Base-by-base conservation (phyloP, 2,888 invertebrate genomes). In the Hirtodrosophila cameraria region DNA sequence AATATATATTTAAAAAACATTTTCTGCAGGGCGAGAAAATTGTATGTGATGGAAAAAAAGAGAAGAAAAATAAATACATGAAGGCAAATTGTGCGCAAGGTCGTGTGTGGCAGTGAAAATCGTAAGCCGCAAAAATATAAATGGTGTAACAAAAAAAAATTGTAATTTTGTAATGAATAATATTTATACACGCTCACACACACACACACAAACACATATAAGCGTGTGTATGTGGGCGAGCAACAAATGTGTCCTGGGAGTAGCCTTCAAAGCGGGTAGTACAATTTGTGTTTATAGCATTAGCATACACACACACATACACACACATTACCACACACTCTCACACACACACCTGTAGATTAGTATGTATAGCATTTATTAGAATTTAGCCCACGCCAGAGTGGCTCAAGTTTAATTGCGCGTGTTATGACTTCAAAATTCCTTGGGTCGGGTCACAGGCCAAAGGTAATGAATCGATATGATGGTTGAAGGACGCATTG, bases 111-210 rank as follows among this genome's bases (percentile, higher is more conserved):
- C 9, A 39, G 57, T 33, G n/a, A 5, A 3, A 45, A 53, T 38
- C 18, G 57, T 28, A 54, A 39, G 45, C 49, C 52, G 30, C 52
- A 62, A 58, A n/a, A 72, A 63, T 66, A 23, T 66, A 67, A 73
- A 62, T 61, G 58, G 39, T 42, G 60, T 57, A 43, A 28, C 45
- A 54, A 46, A 64, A 61, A 61, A 23, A 23, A 23, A 23, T 55
- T 60, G 49, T 63, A 67, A 82, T 76, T 73, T 74, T 65, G 57
- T 74, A 82, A 82, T 76, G 76, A 76, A 76, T 82, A 75, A 69
- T 64, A 59, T 53, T 57, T 53, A 48, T 43, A 65, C 61, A 52
- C 50, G 38, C 30, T 35, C 46, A 25, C 12, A 39, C 18, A 15
- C 5, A 16, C 9, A 16, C 25, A 50, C 28, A 48, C 9, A 38